Percentiles rank a stretch among this genome's conserved stretches.
phyloP scores from a whole-genome alignment of 1,140 invertebrate genomes.

The Pseudomyrmex flavicornis region DNA sequence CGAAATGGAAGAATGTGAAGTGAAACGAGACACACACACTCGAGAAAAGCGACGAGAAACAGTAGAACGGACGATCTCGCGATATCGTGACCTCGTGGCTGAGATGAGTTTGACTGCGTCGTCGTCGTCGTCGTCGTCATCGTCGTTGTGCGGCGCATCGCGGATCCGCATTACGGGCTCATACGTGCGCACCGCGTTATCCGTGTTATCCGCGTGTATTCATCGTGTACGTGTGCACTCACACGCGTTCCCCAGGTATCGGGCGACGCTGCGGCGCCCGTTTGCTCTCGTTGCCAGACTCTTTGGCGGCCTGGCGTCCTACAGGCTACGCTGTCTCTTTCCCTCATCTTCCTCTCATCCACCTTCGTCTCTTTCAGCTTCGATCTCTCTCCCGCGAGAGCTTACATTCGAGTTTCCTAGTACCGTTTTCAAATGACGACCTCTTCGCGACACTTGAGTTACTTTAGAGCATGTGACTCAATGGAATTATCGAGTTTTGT shows the following conservation, averaged over 20 bases:
- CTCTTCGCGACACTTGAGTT: neutral
- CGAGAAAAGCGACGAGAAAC: conserved; percentile 59
- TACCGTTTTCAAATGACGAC: conserved; percentile 20
- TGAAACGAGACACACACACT: neutral
- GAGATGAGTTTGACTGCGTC: conserved; percentile 64
- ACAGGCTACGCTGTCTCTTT: conserved; percentile 70
- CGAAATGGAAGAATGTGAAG: neutral
- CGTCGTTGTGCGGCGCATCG: conserved; percentile 26
- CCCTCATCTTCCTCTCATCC: conserved; percentile 17
- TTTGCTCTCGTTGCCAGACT: conserved; percentile 80
- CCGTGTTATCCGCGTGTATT: conserved; percentile 64
- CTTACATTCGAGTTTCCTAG: neutral
- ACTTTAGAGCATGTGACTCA: no score
- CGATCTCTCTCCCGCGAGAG: conserved; percentile 18
- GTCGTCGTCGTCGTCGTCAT: neutral
- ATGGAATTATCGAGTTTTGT: neutral
- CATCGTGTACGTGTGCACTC: conserved; percentile 38
- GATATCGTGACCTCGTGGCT: conserved; percentile 71
- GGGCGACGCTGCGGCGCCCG: conserved; percentile 76
- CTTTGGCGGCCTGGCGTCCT: conserved; percentile 79
- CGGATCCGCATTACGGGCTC: neutral
- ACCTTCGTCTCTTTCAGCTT: conserved; percentile 6
- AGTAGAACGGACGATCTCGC: conserved; percentile 62
- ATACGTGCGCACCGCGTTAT: conserved; percentile 24
- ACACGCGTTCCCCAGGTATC: conserved; percentile 49